Evolutionary conservation across 2,888 invertebrate species (phyloP), one percentile per base, ranked within the genome.

Genomic region (Dryocosmus kuriphilus): DNA sequence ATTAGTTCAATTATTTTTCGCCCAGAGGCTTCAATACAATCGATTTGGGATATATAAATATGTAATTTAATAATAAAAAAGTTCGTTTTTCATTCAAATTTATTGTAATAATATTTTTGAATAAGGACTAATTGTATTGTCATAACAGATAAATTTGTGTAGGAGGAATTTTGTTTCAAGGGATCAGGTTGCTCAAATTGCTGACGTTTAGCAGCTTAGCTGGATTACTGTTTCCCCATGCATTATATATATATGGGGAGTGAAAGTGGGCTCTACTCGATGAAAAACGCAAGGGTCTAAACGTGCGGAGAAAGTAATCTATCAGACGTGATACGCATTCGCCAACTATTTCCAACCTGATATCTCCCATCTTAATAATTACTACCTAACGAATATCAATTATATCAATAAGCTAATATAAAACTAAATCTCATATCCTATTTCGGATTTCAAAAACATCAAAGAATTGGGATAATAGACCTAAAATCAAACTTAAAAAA

Each of bases 141-240:
- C n/a, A 46, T 51, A 51, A 71, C 71, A 71, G 51, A 71, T 71
- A 51, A n/a, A 51, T 51, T 71, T n/a, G 30, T 11, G 51, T 51
- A 71, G 51, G 30, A 71, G 30, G 71, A 51, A 71, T 51, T 71
- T 71, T 71, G 71, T 71, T 71, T 71, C 22, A 71, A 51, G 79
- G 79, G 77, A 78, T 77, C 80, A 67, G 79, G 81, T 79, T 82
- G 86, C 84, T 87, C 88, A 87, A 88, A 88, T 88, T 88, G 88
- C 85, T 84, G 84, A 85, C 88, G 84, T 87, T 88, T 88, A 88
- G 86, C 85, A 80, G 88, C 88, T 88, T 87, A 88, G 87, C 87
- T 80, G 88, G 88, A 88, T 88, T 88, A 88, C 82, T 82, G 71
- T 11, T 51, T 46, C 51, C 65, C 71, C 71, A 41, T 71, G 30